A percentile compares a stretch with the other conserved stretches of the same genome.
Evolutionary conservation across 2,797 vertebrate genomes (phyloP).

Genomic region (Octomys mimax): DNA sequence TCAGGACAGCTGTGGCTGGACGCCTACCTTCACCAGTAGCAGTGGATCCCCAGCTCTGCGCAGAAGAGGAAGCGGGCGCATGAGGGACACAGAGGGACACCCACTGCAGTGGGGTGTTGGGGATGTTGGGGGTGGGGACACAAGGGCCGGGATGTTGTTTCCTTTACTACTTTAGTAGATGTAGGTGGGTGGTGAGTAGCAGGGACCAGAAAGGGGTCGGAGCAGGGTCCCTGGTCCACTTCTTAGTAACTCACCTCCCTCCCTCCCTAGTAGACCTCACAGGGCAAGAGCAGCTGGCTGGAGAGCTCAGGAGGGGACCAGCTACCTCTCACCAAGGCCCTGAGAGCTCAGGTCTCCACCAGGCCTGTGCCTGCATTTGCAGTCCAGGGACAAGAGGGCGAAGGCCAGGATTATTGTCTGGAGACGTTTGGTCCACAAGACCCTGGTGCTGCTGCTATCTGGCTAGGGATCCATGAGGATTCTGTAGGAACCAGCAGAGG

Average conservation of each 20-base stretch:
- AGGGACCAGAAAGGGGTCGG: neutral
- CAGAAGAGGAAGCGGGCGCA: neutral
- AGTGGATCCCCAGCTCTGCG: neutral
- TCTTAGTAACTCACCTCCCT: neutral
- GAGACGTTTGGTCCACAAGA: neutral
- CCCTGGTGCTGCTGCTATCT: neutral
- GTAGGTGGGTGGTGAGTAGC: neutral
- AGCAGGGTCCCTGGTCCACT: neutral
- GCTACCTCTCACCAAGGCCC: too few relatives aligned
- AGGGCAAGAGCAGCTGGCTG: neutral
- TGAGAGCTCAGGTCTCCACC: neutral
- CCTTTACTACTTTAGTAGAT: neutral
- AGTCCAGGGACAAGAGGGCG: neutral
- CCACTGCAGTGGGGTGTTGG: neutral
- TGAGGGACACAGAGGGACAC: neutral
- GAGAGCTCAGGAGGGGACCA: neutral
- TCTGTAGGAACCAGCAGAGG: neutral
- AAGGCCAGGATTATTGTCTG: neutral
- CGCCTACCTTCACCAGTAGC: conserved; percentile 91
- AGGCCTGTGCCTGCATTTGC: neutral
- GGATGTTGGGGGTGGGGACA: neutral
- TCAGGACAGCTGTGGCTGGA: conserved; percentile 92
- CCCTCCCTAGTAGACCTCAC: neutral
- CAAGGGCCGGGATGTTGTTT: neutral
- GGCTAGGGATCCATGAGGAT: neutral